phyloP scores from a whole-genome alignment of 2,113 vertebrate species.

The Centropus bengalensis region DNA sequence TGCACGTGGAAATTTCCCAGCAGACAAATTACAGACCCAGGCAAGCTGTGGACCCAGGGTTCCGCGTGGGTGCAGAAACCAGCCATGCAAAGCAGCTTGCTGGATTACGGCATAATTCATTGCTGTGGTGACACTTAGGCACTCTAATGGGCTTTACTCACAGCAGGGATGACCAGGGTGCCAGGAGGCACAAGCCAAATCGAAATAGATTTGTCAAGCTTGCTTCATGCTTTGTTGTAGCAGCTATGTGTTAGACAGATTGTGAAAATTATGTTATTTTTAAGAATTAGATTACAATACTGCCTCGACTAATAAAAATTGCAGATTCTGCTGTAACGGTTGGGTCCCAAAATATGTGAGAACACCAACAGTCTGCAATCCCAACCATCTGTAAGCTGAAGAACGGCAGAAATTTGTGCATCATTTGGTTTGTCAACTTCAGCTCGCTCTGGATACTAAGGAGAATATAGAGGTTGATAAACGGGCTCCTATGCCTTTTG shows the following conservation, averaged over 20 bases:
- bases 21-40: constrained; percentile 6
- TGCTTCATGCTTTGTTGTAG: constrained; percentile 23
- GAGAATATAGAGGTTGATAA: neutral
- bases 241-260: neutral
- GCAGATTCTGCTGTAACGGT: neutral
- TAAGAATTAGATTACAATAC: neutral
- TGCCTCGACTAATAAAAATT: neutral
- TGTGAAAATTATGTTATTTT: constrained; percentile 3
- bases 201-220: constrained; percentile 27
- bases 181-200: constrained; percentile 8
- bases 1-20: constrained; percentile 9
- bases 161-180: constrained; percentile 42
- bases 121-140: constrained; percentile 3
- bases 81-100: constrained; percentile 28
- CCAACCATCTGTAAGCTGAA: neutral
- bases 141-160: constrained; percentile 45
- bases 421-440: constrained; percentile 16
- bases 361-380: neutral
- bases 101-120: constrained; percentile 32
- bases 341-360: neutral
- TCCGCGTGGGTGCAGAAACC: neutral
- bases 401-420: neutral
- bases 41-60: neutral
- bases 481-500: neutral
- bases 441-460: neutral